These are phyloP conservation scores for Pogoniulus pusillus DNA, from an alignment of 2,797 vertebrate genomes.

Conservation along the genomic window DNA sequence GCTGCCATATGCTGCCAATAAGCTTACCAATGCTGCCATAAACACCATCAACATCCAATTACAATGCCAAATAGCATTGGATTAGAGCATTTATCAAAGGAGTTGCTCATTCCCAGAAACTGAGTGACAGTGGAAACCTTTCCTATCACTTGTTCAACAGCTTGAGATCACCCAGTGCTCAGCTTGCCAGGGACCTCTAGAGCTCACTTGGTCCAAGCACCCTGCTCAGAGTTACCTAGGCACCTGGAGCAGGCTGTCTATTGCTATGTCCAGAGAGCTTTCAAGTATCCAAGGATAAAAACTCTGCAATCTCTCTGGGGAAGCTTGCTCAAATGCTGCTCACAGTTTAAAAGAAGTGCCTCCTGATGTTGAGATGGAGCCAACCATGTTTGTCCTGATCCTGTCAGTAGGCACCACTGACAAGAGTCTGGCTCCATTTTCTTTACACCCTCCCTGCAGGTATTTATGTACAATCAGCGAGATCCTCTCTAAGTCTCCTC, in stretches of 20 bases:
- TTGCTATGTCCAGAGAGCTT: neutral
- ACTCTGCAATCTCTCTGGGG: neutral
- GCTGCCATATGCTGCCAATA: too few relatives aligned
- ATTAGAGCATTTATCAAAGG: neutral
- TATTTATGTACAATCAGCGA: rapidly evolving
- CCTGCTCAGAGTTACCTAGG: neutral
- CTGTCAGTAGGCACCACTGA: neutral
- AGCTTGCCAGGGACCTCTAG: neutral
- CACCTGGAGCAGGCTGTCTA: neutral
- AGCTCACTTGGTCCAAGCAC: neutral
- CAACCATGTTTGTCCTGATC: neutral
- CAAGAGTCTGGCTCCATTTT: neutral
- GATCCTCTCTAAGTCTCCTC: neutral
- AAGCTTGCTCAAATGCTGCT: neutral
- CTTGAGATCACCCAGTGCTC: neutral
- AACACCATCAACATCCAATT: neutral
- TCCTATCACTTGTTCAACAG: neutral
- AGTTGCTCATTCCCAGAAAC: neutral
- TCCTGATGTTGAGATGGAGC: neutral
- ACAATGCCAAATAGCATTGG: neutral
- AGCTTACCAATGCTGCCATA: neutral
- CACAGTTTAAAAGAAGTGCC: neutral
- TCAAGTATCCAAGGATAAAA: neutral
- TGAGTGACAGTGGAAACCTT: neutral
- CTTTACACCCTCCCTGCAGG: neutral